Conservation (phyloP, 2,797 vertebrate genomes). For the Notolabrus celidotus region DNA sequence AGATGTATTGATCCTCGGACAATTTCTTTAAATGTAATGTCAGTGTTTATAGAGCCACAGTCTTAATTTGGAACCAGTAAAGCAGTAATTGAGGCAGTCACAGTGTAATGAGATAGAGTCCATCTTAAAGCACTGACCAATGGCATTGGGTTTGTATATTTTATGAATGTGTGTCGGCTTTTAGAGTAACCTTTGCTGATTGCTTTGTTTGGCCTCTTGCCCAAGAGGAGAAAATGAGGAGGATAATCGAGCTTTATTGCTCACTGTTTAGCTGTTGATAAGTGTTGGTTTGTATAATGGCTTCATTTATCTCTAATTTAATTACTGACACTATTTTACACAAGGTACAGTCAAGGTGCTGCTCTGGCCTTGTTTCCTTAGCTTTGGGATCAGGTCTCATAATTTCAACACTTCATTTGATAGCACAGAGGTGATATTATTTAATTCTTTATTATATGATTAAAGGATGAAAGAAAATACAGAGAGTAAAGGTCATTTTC, state of each 20-base stretch:
- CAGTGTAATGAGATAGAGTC: constrained; percentile 14
- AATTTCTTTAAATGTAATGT: background rate
- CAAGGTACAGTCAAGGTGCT: constrained; percentile 31
- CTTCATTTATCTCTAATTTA: constrained; percentile 63
- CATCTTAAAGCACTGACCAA: constrained; percentile 23
- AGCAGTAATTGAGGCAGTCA: background rate
- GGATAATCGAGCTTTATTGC: constrained; percentile 66
- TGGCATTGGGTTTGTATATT: constrained; percentile 40
- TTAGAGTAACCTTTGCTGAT: constrained; percentile 65
- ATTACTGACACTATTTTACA: constrained; percentile 55
- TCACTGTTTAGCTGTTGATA: constrained; percentile 64
- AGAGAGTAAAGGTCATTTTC: background rate
- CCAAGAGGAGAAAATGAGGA: constrained; percentile 57
- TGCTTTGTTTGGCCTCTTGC: constrained; percentile 65
- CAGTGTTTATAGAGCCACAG: background rate
- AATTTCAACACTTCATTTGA: background rate
- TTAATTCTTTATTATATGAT: background rate
- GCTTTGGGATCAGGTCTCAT: background rate
- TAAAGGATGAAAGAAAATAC: constrained; percentile 6
- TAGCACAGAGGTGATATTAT: background rate
- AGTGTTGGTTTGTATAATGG: constrained; percentile 70
- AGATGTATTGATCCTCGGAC: background rate
- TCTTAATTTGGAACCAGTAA: background rate
- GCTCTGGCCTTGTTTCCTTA: constrained; percentile 12
- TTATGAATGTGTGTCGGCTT: constrained; percentile 56